phyloP scores from a whole-genome alignment of 2,888 invertebrate genomes.

The Scaptodrosophila latifasciaeformis region DNA sequence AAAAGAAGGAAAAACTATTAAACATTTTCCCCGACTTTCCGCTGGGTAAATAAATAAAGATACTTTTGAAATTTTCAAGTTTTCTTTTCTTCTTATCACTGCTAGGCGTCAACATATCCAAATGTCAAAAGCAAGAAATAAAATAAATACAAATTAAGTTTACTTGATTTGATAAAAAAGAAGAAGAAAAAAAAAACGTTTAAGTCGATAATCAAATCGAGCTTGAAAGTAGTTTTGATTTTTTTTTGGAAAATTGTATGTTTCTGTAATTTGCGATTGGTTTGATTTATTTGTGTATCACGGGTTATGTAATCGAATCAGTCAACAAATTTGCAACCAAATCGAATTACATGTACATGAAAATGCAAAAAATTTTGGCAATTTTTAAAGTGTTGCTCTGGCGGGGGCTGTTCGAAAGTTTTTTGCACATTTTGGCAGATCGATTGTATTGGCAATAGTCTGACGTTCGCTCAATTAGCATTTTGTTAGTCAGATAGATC shows the following conservation, averaged over 20 bases:
- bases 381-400: neutral
- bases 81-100: neutral
- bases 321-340: conserved; percentile 13
- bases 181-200: neutral
- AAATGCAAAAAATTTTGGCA: neutral
- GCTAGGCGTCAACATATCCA: neutral
- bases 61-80: no score
- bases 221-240: neutral
- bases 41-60: no score
- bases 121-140: neutral
- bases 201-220: neutral
- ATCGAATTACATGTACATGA: conserved; percentile 5
- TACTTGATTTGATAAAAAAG: neutral
- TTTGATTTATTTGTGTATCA: neutral
- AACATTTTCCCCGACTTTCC: no score
- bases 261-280: no score
- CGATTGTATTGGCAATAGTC: neutral
- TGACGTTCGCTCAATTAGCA: neutral
- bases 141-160: neutral
- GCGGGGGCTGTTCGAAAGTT: neutral
- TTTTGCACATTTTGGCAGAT: neutral
- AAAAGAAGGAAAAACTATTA: neutral
- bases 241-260: neutral
- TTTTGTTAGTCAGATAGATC: conserved; percentile 2
- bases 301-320: conserved; percentile 3